A percentile compares a stretch with the other conserved stretches of the same genome.
These are phyloP conservation scores for Serilophus lunatus DNA, from an alignment of 2,113 vertebrate genomes.

Conservation along the genomic window DNA sequence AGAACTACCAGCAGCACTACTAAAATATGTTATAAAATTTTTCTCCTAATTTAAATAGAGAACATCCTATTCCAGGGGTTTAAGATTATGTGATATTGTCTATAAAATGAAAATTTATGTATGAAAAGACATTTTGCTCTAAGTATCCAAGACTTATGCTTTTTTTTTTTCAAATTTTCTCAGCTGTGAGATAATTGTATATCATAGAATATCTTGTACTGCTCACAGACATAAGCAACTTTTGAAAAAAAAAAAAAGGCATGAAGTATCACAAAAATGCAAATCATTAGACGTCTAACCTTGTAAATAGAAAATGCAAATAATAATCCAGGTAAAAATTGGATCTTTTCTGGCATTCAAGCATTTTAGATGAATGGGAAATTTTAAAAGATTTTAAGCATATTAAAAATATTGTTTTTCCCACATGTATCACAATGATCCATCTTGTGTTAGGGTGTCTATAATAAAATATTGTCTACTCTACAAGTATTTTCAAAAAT, in stretches of 20 bases:
- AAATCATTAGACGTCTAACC: not conserved
- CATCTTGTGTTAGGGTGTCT: not conserved
- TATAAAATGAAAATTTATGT: not conserved
- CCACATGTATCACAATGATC: not conserved
- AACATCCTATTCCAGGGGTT: not conserved
- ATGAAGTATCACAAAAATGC: not conserved
- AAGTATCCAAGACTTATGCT: not conserved
- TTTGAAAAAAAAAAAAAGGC: not conserved
- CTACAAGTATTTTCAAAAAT: not conserved
- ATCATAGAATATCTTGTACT: not conserved
- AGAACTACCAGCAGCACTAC: not conserved
- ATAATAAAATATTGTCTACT: not conserved
- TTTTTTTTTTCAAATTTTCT: not conserved
- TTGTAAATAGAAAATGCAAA: not conserved
- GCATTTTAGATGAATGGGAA: not conserved
- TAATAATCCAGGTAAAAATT: not conserved
- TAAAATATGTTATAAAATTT: not conserved
- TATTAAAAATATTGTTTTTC: not conserved
- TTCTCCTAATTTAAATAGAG: not conserved
- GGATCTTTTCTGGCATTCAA: not conserved
- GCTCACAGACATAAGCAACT: not conserved
- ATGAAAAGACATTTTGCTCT: not conserved
- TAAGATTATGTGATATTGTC: not conserved
- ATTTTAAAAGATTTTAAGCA: not conserved
- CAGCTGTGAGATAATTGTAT: not conserved